These are phyloP conservation scores for Coregonus clupeaformis DNA, from an alignment of 2,113 vertebrate genomes.

Conservation along the genomic window DNA sequence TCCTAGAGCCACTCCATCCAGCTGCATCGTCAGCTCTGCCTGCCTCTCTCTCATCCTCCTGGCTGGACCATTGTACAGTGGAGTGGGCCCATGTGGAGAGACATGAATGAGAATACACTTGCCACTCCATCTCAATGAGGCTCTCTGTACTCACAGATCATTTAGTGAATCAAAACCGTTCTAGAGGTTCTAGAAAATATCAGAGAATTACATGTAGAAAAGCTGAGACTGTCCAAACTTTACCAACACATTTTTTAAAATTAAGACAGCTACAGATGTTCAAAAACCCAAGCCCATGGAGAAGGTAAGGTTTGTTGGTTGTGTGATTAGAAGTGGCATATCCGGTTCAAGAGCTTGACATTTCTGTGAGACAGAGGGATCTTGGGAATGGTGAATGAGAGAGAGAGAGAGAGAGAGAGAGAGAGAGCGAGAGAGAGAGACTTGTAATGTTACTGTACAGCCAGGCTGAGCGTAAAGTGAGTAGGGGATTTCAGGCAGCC, in stretches of 20 bases:
- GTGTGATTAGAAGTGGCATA: no score
- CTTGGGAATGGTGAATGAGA: no score
- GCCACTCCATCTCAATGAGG: neutral
- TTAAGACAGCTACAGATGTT: neutral
- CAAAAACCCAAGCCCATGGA: neutral
- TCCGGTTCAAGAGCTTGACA: no score
- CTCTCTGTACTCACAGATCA: neutral
- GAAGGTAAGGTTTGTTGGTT: no score
- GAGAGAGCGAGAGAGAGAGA: no score
- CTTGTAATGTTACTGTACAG: no score
- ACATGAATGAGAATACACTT: constrained; percentile 63
- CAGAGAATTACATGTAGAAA: neutral
- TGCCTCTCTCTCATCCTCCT: constrained; percentile 51
- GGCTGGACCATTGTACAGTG: constrained; percentile 64
- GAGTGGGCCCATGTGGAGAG: constrained; percentile 74
- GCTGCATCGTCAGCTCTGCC: constrained; percentile 68
- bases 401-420: no score
- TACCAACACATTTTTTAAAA: no score
- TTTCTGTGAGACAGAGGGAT: no score
- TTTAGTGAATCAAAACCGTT: neutral
- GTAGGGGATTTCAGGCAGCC: no score
- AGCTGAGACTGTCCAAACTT: neutral
- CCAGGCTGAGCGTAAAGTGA: no score
- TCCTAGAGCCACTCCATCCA: constrained; percentile 63
- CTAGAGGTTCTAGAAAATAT: neutral